phyloP scores from a whole-genome alignment of 2,888 invertebrate species.

The Cryptocephalus moraei region DNA sequence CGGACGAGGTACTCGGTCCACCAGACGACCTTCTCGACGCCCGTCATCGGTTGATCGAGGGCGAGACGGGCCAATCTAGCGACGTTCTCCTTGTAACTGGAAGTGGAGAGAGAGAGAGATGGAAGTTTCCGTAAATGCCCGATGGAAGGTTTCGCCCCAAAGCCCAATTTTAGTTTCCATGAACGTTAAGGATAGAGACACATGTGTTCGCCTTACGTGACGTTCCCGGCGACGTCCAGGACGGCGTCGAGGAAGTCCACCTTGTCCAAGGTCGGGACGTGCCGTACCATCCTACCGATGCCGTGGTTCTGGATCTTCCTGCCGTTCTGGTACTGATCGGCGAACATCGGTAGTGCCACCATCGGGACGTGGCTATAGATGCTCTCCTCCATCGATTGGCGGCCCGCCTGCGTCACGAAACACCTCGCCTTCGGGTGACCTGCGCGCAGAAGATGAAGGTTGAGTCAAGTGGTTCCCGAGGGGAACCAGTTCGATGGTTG shows the following conservation, averaged over 20 bases:
- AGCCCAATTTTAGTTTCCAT: too few relatives aligned
- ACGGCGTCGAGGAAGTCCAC: slow-evolving; percentile 19
- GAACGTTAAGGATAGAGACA: too few relatives aligned
- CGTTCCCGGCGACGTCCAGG: slow-evolving; percentile 21
- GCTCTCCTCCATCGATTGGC: slow-evolving; percentile 20
- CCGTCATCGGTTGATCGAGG: slow-evolving; percentile 22
- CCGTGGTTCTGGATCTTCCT: slow-evolving; percentile 10
- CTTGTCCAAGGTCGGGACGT: slow-evolving; percentile 1
- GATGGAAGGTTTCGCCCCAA: too few relatives aligned
- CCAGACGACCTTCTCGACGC: slow-evolving; percentile 25
- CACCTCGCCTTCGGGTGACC: slow-evolving; percentile 23
- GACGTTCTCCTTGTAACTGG: slow-evolving; percentile 20
- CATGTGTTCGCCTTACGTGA: slow-evolving; percentile 19
- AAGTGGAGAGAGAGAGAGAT: too few relatives aligned
- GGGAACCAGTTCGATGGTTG: too few relatives aligned
- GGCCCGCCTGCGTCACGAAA: slow-evolving; percentile 24
- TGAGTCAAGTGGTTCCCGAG: too few relatives aligned
- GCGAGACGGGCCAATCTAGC: slow-evolving; percentile 14
- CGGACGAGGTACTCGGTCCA: slow-evolving; percentile 28
- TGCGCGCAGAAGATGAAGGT: too few relatives aligned
- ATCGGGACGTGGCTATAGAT: slow-evolving; percentile 21
- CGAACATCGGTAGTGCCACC: slow-evolving; percentile 22
- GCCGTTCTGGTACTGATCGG: slow-evolving; percentile 21
- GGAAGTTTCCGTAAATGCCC: too few relatives aligned
- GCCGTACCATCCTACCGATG: neutral